phyloP scores from a whole-genome alignment of 2,113 vertebrate species.

The Erpornis zantholeuca region DNA sequence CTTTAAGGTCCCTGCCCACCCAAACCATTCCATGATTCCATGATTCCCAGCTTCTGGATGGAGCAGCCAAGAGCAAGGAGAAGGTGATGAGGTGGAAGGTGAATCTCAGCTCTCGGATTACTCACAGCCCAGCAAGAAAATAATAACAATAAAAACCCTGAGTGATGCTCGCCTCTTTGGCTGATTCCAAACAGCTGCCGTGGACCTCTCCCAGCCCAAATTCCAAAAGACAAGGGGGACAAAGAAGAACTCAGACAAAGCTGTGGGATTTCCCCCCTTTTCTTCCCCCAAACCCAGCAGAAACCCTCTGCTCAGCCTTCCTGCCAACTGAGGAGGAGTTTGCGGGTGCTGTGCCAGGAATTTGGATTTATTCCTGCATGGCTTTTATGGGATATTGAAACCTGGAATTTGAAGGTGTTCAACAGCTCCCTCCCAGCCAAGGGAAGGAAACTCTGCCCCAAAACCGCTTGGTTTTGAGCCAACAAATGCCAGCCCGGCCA shows the following conservation, averaged over 20 bases:
- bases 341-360: background rate
- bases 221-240: background rate
- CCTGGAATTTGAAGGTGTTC: background rate
- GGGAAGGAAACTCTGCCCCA: background rate
- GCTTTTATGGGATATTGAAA: conserved; percentile 11
- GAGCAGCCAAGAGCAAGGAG: background rate
- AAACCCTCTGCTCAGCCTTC: background rate
- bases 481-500: accelerated
- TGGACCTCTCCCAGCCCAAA: background rate
- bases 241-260: background rate
- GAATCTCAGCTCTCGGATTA: background rate
- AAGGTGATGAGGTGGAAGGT: accelerated
- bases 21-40: background rate
- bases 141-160: too few relatives aligned
- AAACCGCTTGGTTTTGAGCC: background rate
- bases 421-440: background rate
- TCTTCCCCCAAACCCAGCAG: background rate
- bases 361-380: background rate
- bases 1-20: background rate
- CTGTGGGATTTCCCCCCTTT: background rate
- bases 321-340: background rate
- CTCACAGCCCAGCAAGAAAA: background rate
- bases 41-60: background rate
- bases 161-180: background rate
- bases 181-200: accelerated